Evolutionary conservation across 2,888 invertebrate species (phyloP).

Genomic region (Hydriomena furcata): DNA sequence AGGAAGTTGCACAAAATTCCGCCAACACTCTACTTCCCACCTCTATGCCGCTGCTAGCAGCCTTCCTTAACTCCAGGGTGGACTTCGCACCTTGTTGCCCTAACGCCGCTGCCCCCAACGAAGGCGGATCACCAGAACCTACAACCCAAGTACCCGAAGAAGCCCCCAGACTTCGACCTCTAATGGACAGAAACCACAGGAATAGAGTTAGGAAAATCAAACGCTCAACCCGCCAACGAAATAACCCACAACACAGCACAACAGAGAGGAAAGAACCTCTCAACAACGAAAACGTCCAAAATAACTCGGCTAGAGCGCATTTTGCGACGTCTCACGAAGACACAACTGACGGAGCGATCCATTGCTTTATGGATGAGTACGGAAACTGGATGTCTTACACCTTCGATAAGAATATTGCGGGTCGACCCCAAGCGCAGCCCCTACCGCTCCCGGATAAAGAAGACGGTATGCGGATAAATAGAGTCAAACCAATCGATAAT

Average conservation of each 20-base stretch:
- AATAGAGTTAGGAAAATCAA: constrained; percentile 82
- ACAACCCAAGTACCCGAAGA: constrained; percentile 59
- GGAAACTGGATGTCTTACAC: constrained; percentile 93
- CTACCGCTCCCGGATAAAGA: constrained; percentile 65
- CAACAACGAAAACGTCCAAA: constrained; percentile 51
- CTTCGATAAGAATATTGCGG: constrained; percentile 90
- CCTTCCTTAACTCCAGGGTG: constrained; percentile 85
- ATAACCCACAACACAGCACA: constrained; percentile 60
- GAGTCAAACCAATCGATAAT: constrained; percentile 61
- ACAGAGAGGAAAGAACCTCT: constrained; percentile 64
- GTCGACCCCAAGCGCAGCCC: constrained; percentile 72
- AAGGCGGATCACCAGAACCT: constrained; percentile 54
- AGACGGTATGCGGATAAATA: constrained; percentile 53
- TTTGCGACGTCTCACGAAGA: constrained; percentile 92
- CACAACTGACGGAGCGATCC: constrained; percentile 92
- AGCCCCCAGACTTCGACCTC: constrained; percentile 64
- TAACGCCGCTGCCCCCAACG: constrained; percentile 46
- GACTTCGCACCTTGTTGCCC: constrained; percentile 79
- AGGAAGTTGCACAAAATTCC: constrained; percentile 85
- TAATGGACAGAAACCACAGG: constrained; percentile 78
- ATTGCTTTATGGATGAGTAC: constrained; percentile 93
- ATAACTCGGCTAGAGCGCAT: constrained; percentile 77
- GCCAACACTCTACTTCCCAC: constrained; percentile 86
- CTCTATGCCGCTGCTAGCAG: constrained; percentile 85
- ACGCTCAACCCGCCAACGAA: constrained; percentile 78